Percentiles rank a stretch among this genome's conserved stretches.
Conservation (phyloP, 2,113 vertebrate genomes). For the Odocoileus hemionus region DNA sequence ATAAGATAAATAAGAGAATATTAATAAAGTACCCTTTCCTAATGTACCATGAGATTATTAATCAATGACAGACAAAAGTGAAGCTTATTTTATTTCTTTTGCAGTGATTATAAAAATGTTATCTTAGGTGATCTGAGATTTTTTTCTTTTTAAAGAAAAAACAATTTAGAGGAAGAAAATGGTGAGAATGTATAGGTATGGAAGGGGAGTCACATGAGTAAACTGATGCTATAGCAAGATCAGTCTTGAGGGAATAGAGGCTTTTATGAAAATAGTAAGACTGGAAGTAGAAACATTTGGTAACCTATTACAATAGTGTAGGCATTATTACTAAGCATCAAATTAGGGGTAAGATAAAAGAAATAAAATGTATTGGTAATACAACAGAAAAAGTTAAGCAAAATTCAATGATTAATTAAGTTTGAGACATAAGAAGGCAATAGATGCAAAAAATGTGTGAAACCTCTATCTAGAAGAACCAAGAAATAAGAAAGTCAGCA, state of each 20-base stretch:
- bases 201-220: neutral
- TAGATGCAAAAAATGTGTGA: neutral
- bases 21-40: neutral
- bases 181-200: neutral
- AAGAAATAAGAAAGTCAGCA: neutral
- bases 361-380: neutral
- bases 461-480: neutral
- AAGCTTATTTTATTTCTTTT: neutral
- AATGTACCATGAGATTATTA: neutral
- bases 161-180: neutral
- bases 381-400: neutral
- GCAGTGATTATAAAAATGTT: neutral
- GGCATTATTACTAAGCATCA: neutral
- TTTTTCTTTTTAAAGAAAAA: neutral
- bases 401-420: neutral
- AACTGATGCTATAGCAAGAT: neutral
- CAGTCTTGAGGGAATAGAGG: neutral
- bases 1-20: neutral
- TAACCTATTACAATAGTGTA: neutral
- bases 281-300: neutral
- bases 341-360: neutral
- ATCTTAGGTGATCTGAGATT: neutral
- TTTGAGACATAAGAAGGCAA: neutral
- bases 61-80: neutral
- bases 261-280: neutral